Conservation (phyloP, 2,113 vertebrate species). For the Psittacus erithacus region DNA sequence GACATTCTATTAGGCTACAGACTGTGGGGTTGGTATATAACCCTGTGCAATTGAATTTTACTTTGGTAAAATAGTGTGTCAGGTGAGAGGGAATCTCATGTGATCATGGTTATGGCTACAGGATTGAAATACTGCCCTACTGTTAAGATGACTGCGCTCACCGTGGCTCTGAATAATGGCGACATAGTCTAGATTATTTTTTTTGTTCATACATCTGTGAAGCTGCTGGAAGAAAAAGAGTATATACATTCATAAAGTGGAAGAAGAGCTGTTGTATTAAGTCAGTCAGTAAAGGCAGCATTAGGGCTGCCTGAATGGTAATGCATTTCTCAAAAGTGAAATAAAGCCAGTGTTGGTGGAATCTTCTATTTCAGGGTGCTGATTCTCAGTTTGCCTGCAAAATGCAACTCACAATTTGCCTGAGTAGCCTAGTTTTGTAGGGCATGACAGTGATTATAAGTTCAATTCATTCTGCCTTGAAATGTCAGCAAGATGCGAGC, state of each 20-base stretch:
- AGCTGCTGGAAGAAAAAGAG: background rate
- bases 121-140: background rate
- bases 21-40: background rate
- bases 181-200: background rate
- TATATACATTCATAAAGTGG: fast-evolving
- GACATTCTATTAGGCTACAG: background rate
- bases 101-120: background rate
- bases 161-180: background rate
- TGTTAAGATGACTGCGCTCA: background rate
- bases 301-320: background rate
- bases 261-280: background rate
- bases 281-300: background rate
- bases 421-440: background rate
- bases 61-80: background rate
- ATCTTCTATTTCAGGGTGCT: background rate
- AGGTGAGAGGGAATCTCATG: background rate
- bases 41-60: background rate
- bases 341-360: background rate
- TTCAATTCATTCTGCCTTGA: background rate
- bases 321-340: background rate
- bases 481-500: background rate
- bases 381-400: background rate
- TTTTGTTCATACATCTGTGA: background rate
- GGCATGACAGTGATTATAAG: background rate
- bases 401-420: background rate